A percentile compares a stretch with the other conserved stretches of the same genome.
Conservation (phyloP, 2,888 invertebrate species). For the Capitulum mitella region DNA sequence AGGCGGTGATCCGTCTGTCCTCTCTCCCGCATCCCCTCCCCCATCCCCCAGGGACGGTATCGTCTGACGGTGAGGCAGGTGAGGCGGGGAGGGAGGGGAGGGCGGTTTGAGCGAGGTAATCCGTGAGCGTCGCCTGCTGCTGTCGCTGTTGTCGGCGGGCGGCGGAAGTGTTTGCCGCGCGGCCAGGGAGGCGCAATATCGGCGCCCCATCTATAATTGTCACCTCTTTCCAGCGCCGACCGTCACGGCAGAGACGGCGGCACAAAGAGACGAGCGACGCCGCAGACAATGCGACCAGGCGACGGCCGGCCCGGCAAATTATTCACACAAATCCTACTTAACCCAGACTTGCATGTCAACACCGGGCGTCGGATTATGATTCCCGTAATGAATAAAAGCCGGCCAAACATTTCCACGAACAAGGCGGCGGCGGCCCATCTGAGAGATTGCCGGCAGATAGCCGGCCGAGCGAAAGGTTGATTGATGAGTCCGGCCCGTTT, state of each 20-base stretch:
- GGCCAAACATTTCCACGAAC: not conserved
- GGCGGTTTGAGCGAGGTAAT: too few relatives aligned
- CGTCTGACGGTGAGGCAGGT: too few relatives aligned
- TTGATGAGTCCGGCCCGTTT: too few relatives aligned
- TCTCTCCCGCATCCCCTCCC: too few relatives aligned
- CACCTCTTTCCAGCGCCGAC: not conserved
- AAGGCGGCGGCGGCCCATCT: too few relatives aligned
- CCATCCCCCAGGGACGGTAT: too few relatives aligned
- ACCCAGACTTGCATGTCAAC: not conserved
- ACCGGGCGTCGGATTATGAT: not conserved
- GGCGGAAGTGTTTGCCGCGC: not conserved
- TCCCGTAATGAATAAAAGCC: not conserved
- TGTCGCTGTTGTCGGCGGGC: too few relatives aligned
- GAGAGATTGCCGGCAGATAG: too few relatives aligned
- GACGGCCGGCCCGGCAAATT: not conserved
- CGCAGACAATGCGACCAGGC: not conserved
- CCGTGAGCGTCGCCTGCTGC: too few relatives aligned
- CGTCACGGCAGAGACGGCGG: not conserved
- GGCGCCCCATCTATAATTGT: not conserved
- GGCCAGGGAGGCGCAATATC: not conserved
- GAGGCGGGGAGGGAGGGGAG: too few relatives aligned
- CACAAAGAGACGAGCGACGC: not conserved
- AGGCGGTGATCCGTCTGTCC: too few relatives aligned
- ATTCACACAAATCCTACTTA: constrained; percentile 7
- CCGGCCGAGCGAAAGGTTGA: too few relatives aligned